Evolutionary conservation across 1,140 invertebrate genomes (phyloP).

Genomic region (Ceratoteleas bidentatus): DNA sequence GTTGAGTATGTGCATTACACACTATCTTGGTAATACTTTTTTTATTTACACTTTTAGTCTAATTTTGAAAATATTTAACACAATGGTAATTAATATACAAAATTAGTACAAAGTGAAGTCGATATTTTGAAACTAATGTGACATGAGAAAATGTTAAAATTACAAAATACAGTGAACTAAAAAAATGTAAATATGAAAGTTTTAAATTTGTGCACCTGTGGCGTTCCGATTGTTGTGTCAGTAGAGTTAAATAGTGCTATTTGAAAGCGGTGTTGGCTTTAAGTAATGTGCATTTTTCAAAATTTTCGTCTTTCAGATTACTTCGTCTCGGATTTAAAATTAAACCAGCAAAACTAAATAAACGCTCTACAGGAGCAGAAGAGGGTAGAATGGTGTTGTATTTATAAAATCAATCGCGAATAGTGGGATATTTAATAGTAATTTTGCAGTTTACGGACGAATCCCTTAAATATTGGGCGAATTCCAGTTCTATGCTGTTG

Average conservation of each 20-base stretch:
- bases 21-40: too few species aligned
- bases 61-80: slow-evolving; percentile 1
- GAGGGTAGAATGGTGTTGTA: not conserved
- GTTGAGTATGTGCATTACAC: too few species aligned
- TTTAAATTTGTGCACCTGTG: too few species aligned
- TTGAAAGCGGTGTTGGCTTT: not conserved
- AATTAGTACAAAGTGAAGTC: not conserved
- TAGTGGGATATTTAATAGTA: not conserved
- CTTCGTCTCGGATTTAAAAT: not conserved
- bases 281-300: not conserved
- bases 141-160: too few species aligned
- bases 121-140: too few species aligned
- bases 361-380: not conserved
- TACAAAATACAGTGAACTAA: too few species aligned
- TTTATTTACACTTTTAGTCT: too few species aligned
- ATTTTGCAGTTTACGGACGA: not conserved
- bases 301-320: not conserved
- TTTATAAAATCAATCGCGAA: not conserved
- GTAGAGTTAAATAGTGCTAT: too few species aligned
- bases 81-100: too few species aligned
- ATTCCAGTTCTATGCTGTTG: not conserved
- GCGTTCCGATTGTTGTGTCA: too few species aligned
- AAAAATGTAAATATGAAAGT: too few species aligned
- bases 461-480: slow-evolving; percentile 2
- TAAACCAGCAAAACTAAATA: slow-evolving; percentile 1